These are phyloP conservation scores for Drusus annulatus DNA, from an alignment of 1,140 invertebrate species.

Conservation along the genomic window DNA sequence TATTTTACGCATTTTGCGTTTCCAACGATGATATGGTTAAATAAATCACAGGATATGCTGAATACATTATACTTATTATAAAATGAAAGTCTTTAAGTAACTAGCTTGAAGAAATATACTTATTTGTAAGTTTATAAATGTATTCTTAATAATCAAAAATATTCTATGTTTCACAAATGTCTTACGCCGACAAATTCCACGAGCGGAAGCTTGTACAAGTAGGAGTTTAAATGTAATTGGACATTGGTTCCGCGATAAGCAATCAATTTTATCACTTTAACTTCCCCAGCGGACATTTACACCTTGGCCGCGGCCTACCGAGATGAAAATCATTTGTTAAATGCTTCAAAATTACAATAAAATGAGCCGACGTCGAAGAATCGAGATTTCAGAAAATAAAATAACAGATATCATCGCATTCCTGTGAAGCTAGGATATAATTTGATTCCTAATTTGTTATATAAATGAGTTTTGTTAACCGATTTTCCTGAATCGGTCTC, in stretches of 20 bases:
- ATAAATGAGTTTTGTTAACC: constrained; percentile 37
- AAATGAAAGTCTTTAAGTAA: too few species aligned
- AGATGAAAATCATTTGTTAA: constrained; percentile 14
- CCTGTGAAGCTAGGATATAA: constrained; percentile 36
- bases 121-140: too few species aligned
- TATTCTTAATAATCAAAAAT: too few species aligned
- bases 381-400: background rate
- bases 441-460: constrained; percentile 52
- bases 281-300: constrained; percentile 28
- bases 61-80: too few species aligned
- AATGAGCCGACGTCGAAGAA: constrained; percentile 19
- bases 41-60: too few species aligned
- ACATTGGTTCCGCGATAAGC: constrained; percentile 48
- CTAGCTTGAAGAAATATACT: too few species aligned
- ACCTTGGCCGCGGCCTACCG: background rate
- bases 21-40: too few species aligned
- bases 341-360: background rate
- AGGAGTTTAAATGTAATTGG: constrained; percentile 37
- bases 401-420: constrained; percentile 50
- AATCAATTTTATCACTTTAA: constrained; percentile 45
- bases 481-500: background rate
- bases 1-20: too few species aligned
- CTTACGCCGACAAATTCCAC: background rate
- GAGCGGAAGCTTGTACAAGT: constrained; percentile 7
- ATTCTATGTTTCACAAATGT: too few species aligned